phyloP scores from a whole-genome alignment of 2,888 invertebrate species.

The Pheosia tremula region DNA sequence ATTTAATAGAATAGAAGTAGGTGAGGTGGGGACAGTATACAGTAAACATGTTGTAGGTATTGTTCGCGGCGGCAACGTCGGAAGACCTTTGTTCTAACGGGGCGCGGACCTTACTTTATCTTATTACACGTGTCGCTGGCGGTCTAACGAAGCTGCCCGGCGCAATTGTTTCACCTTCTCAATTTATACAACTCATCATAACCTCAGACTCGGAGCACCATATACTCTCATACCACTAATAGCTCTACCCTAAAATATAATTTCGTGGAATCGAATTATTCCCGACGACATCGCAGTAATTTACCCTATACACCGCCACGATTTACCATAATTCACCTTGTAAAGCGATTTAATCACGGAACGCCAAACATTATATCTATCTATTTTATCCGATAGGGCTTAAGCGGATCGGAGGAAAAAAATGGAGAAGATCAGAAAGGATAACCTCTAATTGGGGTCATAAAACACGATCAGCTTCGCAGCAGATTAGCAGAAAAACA shows the following conservation, averaged over 20 bases:
- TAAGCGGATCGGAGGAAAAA: constrained; percentile 28
- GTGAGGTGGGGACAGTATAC: constrained; percentile 50
- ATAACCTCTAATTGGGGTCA: constrained; percentile 49
- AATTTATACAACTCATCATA: constrained; percentile 67
- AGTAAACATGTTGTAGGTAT: constrained; percentile 54
- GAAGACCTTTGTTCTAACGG: constrained; percentile 73
- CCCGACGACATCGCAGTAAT: constrained; percentile 47
- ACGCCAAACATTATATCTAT: constrained; percentile 38
- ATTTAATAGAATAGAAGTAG: constrained; percentile 49
- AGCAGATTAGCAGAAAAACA: constrained; percentile 36
- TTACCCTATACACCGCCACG: constrained; percentile 46
- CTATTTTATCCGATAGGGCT: constrained; percentile 25
- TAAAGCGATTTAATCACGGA: constrained; percentile 43
- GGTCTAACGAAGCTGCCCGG: constrained; percentile 67
- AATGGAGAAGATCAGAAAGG: constrained; percentile 33
- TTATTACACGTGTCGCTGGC: constrained; percentile 74
- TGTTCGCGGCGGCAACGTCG: constrained; percentile 62
- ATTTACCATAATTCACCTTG: constrained; percentile 53
- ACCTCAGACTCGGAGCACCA: constrained; percentile 41
- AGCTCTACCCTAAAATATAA: constrained; percentile 39
- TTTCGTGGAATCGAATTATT: constrained; percentile 48
- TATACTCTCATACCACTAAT: constrained; percentile 39
- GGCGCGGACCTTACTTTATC: constrained; percentile 71
- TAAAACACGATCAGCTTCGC: constrained; percentile 47
- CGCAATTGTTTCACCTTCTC: constrained; percentile 66